Evolutionary conservation across 2,113 vertebrate genomes (phyloP), one percentile per base, ranked within the genome.

Genomic region (Lanius collurio): DNA sequence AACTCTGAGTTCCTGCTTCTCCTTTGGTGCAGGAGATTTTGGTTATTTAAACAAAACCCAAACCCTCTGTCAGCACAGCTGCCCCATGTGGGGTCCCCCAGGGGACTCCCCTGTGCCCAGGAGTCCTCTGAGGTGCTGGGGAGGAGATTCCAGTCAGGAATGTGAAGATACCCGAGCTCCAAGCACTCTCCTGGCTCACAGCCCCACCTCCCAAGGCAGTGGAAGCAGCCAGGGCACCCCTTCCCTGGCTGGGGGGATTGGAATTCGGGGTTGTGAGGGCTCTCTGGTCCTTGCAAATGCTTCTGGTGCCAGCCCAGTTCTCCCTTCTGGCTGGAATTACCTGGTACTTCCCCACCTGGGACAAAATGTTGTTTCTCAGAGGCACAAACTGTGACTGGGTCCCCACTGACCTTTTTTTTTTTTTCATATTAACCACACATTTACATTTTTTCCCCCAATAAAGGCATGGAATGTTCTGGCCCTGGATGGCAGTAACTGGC

Each of bases 401-500:
- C 70, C 79, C 41, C 69, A 13, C 52, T 78, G 77, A 30, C 1
- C 1, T 13, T 41, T 68, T 41, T 55, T 60, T 94, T 62, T 59
- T 55, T 63, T 95, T 49, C 46, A 3, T 91, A 37, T 95, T 96
- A 92, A 95, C 81, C 56, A 15, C 35, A 41, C 56, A 5, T 83
- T 82, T 87, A 11, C 53, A 6, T 94, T 87, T 89, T 80, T 95
- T 87, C 94, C 89, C 92, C 86, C 2, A 6, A 84, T 97, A 71
- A 70, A 99, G 99, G 99, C 99, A 53, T 99, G 99, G 99, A 99
- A 99, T 91, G 99, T 99, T 92, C 98, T 99, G 97, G 99, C 99
- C 87, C 97, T 99, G 97, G 99, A 99, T 97, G 99, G 99, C 94
- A 99, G 99, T 93, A 99, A 99, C 98, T 99, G 99, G 99, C 99